Base-by-base conservation (phyloP, 2,797 vertebrate genomes). In the Siniperca scherzeri region DNA sequence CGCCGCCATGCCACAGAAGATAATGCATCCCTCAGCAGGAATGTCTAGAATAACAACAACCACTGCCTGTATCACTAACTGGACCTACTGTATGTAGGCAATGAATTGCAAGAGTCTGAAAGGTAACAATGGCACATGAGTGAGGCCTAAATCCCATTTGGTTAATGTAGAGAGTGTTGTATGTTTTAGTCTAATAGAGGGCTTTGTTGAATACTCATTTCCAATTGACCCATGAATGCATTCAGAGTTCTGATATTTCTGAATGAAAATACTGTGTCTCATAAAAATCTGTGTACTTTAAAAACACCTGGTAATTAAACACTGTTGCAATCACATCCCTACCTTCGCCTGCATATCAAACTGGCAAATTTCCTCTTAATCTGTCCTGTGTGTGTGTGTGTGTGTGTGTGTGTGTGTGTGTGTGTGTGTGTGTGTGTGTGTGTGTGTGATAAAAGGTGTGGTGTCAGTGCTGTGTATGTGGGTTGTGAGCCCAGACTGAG, bases 11-110 rank as follows among this genome's bases (percentile, higher is more conserved):
- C 85, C 83, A 84, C 76, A 67, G 78, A 88, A 80, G 64, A 85
- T 78, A 88, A 81, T 87, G 89, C 85, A 82, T 86, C 88, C 84
- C 87, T 84, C 87, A 90, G 90, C 87, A 89, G 81, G 81, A 90
- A 85, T 78, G 85, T 75, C 82, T 87, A 33, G 87, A 89, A 92
- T 82, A 87, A 86, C 77, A 90, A 91, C 83, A 67, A 72, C 56
- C 65, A 2, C 69, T 1, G 62, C 36, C 62, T 70, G 81, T 67
- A 77, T 77, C 72, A 42, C 80, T 77, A 74, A 70, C 83, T 68
- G 87, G 77, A 86, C 79, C 70, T 6, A 40, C 74, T 68, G 77
- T 25, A 80, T 48, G 53, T 9, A 25, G 57, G 56, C 33, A 57
- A 64, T 27, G 69, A 68, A 66, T 27, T 21, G 67, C 14, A 44